Base-by-base conservation (phyloP, 2,888 invertebrate genomes). In the Thyatira batis region DNA sequence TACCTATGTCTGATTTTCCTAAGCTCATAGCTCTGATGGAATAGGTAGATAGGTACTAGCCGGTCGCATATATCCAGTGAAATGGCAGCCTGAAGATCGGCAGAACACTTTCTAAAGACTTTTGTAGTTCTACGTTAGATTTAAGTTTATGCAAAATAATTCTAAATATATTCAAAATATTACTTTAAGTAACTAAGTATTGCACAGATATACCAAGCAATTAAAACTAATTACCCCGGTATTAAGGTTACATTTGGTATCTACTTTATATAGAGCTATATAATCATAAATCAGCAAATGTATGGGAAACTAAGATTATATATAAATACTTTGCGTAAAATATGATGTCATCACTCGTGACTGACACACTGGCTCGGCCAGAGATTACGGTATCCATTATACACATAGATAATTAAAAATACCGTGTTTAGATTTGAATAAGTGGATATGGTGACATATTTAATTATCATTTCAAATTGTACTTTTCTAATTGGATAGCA, bases 281-380 rank as follows among this genome's bases (percentile, higher is more conserved):
- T 39, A 39, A n/a, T 6, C 17, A 39, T 39, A 17, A 39, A 45
- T 23, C 25, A n/a, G 45, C 23, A n/a, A 55, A 55, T 50, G 30
- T 55, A 53, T 50, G 55, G 53, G 50, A 54, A 52, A 45, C 25
- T 21, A 45, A 44, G 30, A 13, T 51, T 51, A 55, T 58, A 52
- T 60, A 60, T 62, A 55, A 51, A 53, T n/a, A 55, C 58, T 48
- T 58, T 59, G 57, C 64, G 65, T 58, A 45, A 44, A 11, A 3
- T 28, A 50, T 71, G 70, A 73, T 67, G 69, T 68, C 68, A 69
- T 49, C 9, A 17, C 20, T 54, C 71, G 73, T 69, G 69, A 69
- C 65, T 60, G 55, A 54, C 55, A 49, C 45, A 21, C 50, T 57
- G 52, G 51, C 53, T 60, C 52, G 59, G 1, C 17, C 52, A 25